phyloP scores from a whole-genome alignment of 37 sponge, comb jelly and placozoan genomes.

The Eunapius fragilis region DNA sequence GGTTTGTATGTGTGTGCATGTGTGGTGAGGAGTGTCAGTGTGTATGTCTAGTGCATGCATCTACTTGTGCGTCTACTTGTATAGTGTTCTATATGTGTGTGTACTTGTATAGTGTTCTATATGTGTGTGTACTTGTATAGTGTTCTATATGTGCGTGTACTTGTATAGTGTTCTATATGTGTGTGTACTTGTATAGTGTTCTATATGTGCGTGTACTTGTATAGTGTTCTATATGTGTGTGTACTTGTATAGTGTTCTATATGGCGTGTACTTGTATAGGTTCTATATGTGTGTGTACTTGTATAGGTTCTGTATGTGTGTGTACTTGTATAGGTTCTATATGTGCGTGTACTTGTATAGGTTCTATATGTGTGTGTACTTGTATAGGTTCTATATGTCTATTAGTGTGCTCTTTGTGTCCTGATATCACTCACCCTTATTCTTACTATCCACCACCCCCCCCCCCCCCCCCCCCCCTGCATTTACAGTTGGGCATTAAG shows the following conservation, averaged over 20 bases:
- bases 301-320: no score
- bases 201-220: not conserved
- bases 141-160: not conserved
- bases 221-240: no score
- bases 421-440: no score
- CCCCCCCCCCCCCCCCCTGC: not conserved
- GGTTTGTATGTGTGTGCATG: conserved; percentile 4
- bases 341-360: no score
- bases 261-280: not conserved
- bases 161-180: not conserved
- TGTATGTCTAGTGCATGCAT: not conserved
- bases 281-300: not conserved
- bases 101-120: not conserved
- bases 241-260: not conserved
- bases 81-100: not conserved
- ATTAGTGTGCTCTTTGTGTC: no score
- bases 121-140: not conserved
- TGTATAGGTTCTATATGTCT: no score
- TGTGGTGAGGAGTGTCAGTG: not conserved
- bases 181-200: not conserved
- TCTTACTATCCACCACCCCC: no score
- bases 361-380: no score
- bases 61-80: not conserved
- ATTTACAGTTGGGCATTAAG: conserved; percentile 57
- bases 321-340: no score